Percentiles rank a stretch among this genome's conserved stretches.
phyloP scores from a whole-genome alignment of 2,797 vertebrate genomes.

The Mastacembelus armatus region DNA sequence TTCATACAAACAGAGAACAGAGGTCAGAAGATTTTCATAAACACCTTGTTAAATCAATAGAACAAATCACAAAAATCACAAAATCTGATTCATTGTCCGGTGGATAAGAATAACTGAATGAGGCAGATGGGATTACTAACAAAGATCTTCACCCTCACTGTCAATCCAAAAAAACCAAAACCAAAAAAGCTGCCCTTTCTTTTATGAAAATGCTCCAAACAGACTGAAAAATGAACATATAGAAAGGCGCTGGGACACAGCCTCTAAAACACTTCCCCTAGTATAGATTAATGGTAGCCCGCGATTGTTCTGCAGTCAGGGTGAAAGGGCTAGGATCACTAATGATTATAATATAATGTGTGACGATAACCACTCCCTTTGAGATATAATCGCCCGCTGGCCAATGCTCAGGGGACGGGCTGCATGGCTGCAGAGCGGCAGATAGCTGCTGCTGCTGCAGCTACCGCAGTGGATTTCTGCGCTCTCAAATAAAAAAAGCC shows the following conservation, averaged over 20 bases:
- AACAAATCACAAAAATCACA: neutral
- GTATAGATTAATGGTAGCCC: conserved; percentile 84
- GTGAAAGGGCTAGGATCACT: conserved; percentile 87
- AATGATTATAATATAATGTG: conserved; percentile 89
- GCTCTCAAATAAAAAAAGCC: conserved; percentile 55
- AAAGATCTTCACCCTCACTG: neutral
- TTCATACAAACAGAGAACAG: rapidly evolving
- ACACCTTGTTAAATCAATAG: neutral
- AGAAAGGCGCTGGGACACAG: conserved; percentile 59
- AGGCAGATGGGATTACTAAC: too few species aligned
- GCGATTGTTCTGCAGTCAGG: conserved; percentile 83
- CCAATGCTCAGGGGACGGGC: conserved; percentile 81
- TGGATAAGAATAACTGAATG: neutral
- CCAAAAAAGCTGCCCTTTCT: neutral
- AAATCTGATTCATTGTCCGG: too few species aligned
- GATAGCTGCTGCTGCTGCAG: conserved; percentile 74
- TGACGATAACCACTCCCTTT: conserved; percentile 85
- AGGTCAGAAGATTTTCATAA: neutral
- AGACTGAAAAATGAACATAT: conserved; percentile 55
- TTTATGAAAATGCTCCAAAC: conserved; percentile 9
- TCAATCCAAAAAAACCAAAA: too few species aligned
- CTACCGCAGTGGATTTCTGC: conserved; percentile 68
- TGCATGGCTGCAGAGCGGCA: conserved; percentile 78
- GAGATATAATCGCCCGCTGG: conserved; percentile 85
- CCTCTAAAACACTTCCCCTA: conserved; percentile 66